These are phyloP conservation scores for Pungitius pungitius DNA, from an alignment of 2,113 vertebrate species.

Conservation along the genomic window DNA sequence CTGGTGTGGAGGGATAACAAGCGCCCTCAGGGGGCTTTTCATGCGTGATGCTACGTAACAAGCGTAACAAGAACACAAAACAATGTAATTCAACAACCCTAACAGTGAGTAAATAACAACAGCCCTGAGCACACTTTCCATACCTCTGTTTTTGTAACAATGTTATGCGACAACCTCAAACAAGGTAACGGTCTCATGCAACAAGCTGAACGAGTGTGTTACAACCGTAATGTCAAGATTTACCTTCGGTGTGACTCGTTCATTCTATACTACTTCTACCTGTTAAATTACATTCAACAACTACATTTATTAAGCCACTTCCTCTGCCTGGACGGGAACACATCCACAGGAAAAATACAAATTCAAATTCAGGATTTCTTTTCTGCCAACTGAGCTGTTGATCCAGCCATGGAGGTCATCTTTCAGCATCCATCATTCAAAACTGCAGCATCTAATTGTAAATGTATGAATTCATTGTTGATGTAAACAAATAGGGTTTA, in stretches of 20 bases:
- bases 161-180: too few species aligned
- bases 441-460: not conserved
- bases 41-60: not conserved
- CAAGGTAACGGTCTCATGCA: too few species aligned
- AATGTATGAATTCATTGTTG: too few species aligned
- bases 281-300: too few species aligned
- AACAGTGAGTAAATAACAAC: not conserved
- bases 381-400: not conserved
- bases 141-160: not conserved
- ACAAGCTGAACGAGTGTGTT: not conserved
- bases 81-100: not conserved
- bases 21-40: not conserved
- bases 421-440: not conserved
- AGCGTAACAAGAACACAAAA: not conserved
- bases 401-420: not conserved
- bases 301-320: too few species aligned
- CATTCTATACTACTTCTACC: too few species aligned
- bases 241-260: too few species aligned
- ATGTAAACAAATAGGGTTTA: too few species aligned
- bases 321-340: too few species aligned
- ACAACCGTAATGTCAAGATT: too few species aligned
- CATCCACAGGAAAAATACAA: too few species aligned
- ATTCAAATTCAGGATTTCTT: not conserved
- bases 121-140: not conserved
- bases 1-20: not conserved